These are phyloP conservation scores for Chromis chromis DNA, from an alignment of 2,797 vertebrate genomes.

Conservation along the genomic window DNA sequence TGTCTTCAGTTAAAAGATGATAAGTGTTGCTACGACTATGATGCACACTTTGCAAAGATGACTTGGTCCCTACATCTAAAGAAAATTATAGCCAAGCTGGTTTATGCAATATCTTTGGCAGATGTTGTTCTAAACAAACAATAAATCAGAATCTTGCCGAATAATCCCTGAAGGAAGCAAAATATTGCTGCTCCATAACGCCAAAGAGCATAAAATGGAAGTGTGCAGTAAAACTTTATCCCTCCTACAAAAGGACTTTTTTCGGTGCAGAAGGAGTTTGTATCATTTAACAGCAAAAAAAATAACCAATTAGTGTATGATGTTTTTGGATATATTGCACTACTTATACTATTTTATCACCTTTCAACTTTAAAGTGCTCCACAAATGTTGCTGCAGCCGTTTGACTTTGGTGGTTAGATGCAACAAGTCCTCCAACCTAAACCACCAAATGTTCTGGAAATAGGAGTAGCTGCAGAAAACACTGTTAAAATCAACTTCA, in stretches of 20 bases:
- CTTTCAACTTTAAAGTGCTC: background rate
- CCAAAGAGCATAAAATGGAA: slow-evolving; percentile 46
- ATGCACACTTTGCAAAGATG: slow-evolving; percentile 24
- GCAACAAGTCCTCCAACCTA: background rate
- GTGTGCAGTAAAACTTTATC: slow-evolving; percentile 54
- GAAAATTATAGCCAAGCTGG: slow-evolving; percentile 19
- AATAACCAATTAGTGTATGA: slow-evolving; percentile 21
- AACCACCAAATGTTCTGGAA: too few relatives aligned
- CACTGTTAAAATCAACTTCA: background rate
- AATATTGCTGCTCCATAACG: slow-evolving; percentile 25
- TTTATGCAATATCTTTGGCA: slow-evolving; percentile 35
- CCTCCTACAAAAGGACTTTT: slow-evolving; percentile 29
- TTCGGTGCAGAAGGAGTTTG: slow-evolving; percentile 18
- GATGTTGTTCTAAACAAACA: slow-evolving; percentile 40
- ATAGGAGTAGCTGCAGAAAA: background rate
- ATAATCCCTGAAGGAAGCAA: slow-evolving; percentile 23
- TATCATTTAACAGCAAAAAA: slow-evolving; percentile 24
- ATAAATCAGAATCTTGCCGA: slow-evolving; percentile 53
- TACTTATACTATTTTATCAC: background rate
- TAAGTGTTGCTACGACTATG: slow-evolving; percentile 4
- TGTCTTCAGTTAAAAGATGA: slow-evolving; percentile 28
- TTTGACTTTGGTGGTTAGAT: background rate
- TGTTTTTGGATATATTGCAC: background rate
- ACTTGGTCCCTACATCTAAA: slow-evolving; percentile 11
- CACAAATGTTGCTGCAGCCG: background rate